Evolutionary conservation across 2,113 vertebrate genomes (phyloP).

Genomic region (Saimiri boliviensis): DNA sequence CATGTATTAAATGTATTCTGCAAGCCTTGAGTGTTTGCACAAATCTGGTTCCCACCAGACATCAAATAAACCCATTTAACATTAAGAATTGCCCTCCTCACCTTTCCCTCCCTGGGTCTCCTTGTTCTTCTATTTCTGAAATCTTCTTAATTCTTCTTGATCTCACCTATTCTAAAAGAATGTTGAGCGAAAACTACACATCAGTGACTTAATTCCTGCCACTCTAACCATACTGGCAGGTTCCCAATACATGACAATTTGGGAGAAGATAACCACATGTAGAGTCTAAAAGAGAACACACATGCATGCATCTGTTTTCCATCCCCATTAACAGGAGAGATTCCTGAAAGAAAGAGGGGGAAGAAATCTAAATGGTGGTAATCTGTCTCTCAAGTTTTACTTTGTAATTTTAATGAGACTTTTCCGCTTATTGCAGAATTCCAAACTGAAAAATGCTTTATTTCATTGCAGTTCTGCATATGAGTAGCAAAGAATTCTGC

Average conservation of each 20-base stretch:
- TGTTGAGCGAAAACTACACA: neutral
- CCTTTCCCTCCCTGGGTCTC: neutral
- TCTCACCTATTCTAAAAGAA: neutral
- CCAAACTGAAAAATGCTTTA: neutral
- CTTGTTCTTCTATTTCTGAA: neutral
- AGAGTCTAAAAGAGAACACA: neutral
- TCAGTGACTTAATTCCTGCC: neutral
- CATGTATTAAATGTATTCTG: neutral
- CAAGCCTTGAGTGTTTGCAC: neutral
- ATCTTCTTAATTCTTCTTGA: neutral
- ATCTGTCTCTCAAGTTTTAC: neutral
- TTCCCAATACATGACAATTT: neutral
- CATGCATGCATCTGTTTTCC: neutral
- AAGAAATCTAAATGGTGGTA: neutral
- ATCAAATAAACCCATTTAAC: neutral
- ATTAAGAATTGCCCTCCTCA: neutral
- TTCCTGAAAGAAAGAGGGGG: neutral
- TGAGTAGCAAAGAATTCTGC: neutral
- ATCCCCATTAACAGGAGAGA: neutral
- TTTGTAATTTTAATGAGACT: neutral
- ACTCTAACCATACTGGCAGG: neutral
- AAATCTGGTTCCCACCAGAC: neutral
- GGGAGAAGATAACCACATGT: neutral
- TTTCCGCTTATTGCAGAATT: neutral
- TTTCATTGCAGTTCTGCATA: neutral